Evolutionary conservation across 1,140 invertebrate genomes (phyloP), one percentile per base, ranked within the genome.

Genomic region (Zaprionus davidi): DNA sequence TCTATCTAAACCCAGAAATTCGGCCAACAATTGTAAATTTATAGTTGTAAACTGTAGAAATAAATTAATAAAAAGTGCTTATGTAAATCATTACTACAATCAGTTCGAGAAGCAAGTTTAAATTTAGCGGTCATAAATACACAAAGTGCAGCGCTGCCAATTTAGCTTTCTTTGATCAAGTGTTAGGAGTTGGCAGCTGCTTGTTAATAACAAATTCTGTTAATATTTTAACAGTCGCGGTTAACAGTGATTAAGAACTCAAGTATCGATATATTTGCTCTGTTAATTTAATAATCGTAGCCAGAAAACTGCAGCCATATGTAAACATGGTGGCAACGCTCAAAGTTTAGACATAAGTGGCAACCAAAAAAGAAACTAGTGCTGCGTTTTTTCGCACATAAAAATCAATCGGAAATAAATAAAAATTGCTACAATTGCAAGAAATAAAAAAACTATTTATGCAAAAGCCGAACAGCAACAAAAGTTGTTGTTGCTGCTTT

Each of bases 401-500:
- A 74, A 76, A 78, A 74, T 70, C 71, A 78, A 69, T 75, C 65
- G 66, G 76, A 70, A 78, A 78, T 69, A 66, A 65, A 75, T 75
- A 65, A 78, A 75, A 78, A 64, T 78, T 57, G 70, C 58, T 49
- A 41, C 41, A 68, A 63, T 77, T 68, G 53, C 58, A 62, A 60
- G 28, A 60, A 60, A 70, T 65, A 59, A 70, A 70, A 70, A 49
- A 75, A 53, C 34, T 63, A 68, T 76, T 59, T 87, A 88, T 88
- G 84, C 81, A 72, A 88, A 88, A 82, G 85, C 74, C 56, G 55
- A 80, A 76, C 66, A 81, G 78, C 84, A 70, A 78, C 76, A 74
- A 84, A 70, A 84, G 62, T 76, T 84, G 84, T 88, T 88, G 84
- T 85, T 90, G 85, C 70, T 90, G 85, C 81, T 79, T 81, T 73